Conservation (phyloP, 1,140 invertebrate genomes). For the Monochamus saltuarius region DNA sequence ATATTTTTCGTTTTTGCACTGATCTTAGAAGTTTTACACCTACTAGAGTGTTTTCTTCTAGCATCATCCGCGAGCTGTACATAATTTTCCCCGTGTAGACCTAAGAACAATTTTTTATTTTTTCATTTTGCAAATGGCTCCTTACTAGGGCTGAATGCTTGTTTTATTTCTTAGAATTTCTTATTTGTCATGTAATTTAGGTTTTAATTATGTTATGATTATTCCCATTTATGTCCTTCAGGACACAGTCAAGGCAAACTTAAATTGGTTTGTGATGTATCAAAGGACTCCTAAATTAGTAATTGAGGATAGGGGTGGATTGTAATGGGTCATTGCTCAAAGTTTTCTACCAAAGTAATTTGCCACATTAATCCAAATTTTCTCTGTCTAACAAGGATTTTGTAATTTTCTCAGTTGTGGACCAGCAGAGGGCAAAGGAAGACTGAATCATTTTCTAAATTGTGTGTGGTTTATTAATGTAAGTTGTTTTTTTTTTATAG, state of each 20-base stretch:
- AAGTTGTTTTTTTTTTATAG: no score
- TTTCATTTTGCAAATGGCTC: conserved; percentile 26
- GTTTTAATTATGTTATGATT: not conserved
- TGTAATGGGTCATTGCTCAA: conserved; percentile 17
- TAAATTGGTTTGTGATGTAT: conserved; percentile 23
- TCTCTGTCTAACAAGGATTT: not conserved
- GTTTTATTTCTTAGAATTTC: not conserved
- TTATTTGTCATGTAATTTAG: not conserved
- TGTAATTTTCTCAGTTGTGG: conserved; percentile 2
- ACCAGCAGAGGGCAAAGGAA: no score
- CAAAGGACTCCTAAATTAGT: conserved; percentile 26
- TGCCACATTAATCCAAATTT: conserved; percentile 4
- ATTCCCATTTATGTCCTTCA: not conserved
- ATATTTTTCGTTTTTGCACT: conserved; percentile 25
- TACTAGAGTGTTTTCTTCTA: no score
- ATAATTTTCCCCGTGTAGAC: no score
- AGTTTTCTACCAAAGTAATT: conserved; percentile 14
- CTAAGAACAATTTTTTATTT: conserved; percentile 1
- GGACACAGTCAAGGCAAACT: conserved; percentile 12
- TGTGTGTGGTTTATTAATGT: no score
- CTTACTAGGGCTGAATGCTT: conserved; percentile 3
- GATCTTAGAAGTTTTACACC: not conserved
- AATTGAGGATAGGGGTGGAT: conserved; percentile 23
- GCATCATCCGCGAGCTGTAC: no score
- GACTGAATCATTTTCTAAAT: no score